Evolutionary conservation across 1,140 invertebrate genomes (phyloP), one percentile per base, ranked within the genome.

Genomic region (Himalopsyche phryganea): DNA sequence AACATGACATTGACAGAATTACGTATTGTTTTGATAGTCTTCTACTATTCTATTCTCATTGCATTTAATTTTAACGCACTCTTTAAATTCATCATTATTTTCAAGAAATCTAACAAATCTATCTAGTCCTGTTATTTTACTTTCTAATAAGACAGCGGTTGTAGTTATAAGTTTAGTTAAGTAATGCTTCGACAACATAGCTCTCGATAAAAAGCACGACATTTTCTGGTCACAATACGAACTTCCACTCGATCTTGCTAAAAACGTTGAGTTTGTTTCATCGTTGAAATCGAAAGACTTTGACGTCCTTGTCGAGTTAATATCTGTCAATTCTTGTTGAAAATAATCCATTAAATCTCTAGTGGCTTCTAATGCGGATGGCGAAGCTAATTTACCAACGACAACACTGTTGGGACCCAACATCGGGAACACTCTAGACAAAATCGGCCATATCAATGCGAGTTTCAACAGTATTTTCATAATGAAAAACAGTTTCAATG

Each of bases 391-490:
- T 14, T 59, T 63, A 2, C 46, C 56, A 0, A 47, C 18, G 15
- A 55, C 47, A 5, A 28, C 9, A 28, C 23, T 28, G 9, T 11
- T 58, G 0, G 55, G 5, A 5, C 46, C 51, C 1, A 41, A 19
- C 17, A 47, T 9, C 5, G 47, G 23, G 10, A 52, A 15, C 9
- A 57, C 19, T 23, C 58, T 51, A 5, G 32, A 44, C n/a, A 64
- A 18, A n/a, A 64, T 35, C 5, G 62, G 62, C 53, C 58, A 60
- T 10, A 64, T 33, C 11, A 64, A 9, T 20, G 41, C n/a, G 1
- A 60, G 11, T 36, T 64, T 64, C 28, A 60, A 19, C 11, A 64
- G 20, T 2, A 64, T 18, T n/a, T 64, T 64, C 46, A 60, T 5
- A 1, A 58, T 7, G 4, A 64, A 9, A 9, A 60, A 53, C 2